phyloP scores from a whole-genome alignment of 2,113 vertebrate genomes.

The Ursus arctos region DNA sequence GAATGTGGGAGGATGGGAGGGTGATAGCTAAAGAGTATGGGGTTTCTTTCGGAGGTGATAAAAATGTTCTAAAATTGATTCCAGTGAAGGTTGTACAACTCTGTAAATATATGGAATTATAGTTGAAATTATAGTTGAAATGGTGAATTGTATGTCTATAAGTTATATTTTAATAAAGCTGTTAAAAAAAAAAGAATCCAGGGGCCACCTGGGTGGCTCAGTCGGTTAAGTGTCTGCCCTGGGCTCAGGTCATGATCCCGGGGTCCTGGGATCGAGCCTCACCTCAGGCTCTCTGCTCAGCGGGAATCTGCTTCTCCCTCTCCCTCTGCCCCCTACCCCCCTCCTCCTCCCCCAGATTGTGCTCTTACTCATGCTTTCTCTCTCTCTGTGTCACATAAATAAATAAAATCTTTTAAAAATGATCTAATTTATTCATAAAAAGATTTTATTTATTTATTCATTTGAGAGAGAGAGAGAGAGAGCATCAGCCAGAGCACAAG shows the following conservation, averaged over 20 bases:
- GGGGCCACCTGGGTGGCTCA: background rate
- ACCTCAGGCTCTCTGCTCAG: rapidly evolving
- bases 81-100: background rate
- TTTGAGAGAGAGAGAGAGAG: too few relatives aligned
- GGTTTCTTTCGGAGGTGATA: background rate
- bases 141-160: background rate
- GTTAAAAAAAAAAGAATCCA: background rate
- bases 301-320: background rate
- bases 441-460: too few relatives aligned
- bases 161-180: background rate
- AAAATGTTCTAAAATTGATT: background rate
- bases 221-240: background rate
- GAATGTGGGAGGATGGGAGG: background rate
- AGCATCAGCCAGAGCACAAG: too few relatives aligned
- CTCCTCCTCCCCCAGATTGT: background rate
- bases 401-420: background rate
- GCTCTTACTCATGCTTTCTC: background rate
- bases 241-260: background rate
- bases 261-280: background rate
- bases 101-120: background rate
- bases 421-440: too few relatives aligned
- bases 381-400: background rate
- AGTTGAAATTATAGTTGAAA: background rate
- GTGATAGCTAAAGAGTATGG: background rate
- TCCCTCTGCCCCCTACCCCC: background rate